Percentiles rank a stretch among this genome's conserved stretches.
Evolutionary conservation across 2,797 vertebrate genomes (phyloP).

Genomic region (Lepidocolaptes lacrymiger): DNA sequence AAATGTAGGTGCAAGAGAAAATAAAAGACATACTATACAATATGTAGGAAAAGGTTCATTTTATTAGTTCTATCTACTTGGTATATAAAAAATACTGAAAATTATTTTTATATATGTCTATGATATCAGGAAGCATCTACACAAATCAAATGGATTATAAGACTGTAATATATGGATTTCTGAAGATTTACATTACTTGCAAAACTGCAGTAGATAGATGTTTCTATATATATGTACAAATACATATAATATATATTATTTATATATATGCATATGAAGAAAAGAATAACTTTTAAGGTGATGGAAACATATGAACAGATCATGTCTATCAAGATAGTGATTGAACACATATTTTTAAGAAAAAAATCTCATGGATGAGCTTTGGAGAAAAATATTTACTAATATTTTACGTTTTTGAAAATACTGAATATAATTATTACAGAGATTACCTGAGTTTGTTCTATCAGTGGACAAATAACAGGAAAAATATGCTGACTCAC

Average conservation of each 20-base stretch:
- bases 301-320: background rate
- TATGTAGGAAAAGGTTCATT: background rate
- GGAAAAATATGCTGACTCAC: background rate
- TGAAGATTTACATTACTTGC: background rate
- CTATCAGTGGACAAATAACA: background rate
- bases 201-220: background rate
- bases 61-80: background rate
- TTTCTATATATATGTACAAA: background rate
- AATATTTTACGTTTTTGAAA: background rate
- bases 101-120: background rate
- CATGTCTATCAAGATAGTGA: background rate
- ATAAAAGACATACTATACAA: background rate
- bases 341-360: background rate
- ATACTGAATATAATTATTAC: background rate
- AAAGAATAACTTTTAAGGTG: background rate
- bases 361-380: background rate
- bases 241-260: background rate
- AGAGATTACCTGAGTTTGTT: background rate
- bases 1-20: background rate
- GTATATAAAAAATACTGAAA: background rate
- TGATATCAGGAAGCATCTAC: background rate
- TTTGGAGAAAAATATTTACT: background rate
- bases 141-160: background rate
- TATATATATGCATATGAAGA: background rate
- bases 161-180: background rate